phyloP scores from a whole-genome alignment of 2,113 vertebrate species.

The Aegithalos caudatus region DNA sequence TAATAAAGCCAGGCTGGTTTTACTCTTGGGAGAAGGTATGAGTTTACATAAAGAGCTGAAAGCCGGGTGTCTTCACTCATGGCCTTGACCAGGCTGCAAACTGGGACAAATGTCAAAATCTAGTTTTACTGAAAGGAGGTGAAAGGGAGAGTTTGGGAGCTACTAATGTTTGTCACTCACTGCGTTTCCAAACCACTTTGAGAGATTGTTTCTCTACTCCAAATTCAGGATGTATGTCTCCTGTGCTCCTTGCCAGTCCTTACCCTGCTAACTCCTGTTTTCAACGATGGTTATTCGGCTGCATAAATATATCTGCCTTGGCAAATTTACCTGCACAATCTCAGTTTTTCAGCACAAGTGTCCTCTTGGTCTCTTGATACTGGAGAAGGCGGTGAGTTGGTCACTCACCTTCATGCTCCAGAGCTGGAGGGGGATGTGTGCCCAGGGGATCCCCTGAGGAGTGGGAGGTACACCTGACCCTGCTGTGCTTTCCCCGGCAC shows the following conservation, averaged over 20 bases:
- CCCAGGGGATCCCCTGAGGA: neutral
- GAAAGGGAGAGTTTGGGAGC: neutral
- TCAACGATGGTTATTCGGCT: neutral
- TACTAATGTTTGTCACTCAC: neutral
- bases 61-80: neutral
- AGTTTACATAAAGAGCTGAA: neutral
- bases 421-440: too few relatives aligned
- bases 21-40: neutral
- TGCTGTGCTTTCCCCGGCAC: rapidly evolving
- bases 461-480: rapidly evolving
- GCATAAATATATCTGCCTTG: neutral
- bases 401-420: neutral
- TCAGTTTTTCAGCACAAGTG: neutral
- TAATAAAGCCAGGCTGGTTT: neutral
- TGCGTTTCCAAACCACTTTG: neutral
- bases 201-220: neutral
- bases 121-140: neutral
- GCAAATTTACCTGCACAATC: neutral
- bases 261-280: neutral
- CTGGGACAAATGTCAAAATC: neutral
- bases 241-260: neutral
- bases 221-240: rapidly evolving
- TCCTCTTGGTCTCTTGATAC: neutral
- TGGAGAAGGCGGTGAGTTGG: neutral
- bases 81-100: neutral